Base-by-base conservation (phyloP, 2,113 vertebrate species). In the Chaetorhynchus papuensis region DNA sequence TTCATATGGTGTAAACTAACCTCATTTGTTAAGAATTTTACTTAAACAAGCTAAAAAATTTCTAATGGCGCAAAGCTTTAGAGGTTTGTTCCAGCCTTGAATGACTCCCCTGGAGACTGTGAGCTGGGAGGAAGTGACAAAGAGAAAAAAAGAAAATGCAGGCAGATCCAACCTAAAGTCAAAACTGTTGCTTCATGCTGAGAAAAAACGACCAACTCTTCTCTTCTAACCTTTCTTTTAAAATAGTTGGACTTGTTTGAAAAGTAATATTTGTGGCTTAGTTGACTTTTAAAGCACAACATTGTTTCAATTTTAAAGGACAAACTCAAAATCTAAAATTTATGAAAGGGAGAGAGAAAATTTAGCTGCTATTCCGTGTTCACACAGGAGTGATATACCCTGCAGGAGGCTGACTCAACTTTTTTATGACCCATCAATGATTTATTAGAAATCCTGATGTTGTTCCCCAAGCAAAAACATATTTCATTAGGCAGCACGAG, bases 221-320 rank as follows among this genome's bases (percentile, higher is more conserved):
- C 30, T 80, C 50, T 61, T 72, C 39, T 74, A 86, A 80, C 44
- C 8, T 83, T 84, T 88, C 47, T 87, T 94, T 72, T 64, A 74
- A 60, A 70, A 52, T 41, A 47, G 39, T 37, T 90, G 52, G 77
- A 74, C 33, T 83, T 87, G 35, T 70, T 81, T 88, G 45, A 89
- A 93, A 87, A 89, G 19, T 76, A 96, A 80, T 90, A 84, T 86
- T 86, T 6, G 14, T 56, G 68, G 12, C 37, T 75, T 63, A 18
- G 31, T 87, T 89, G 89, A 81, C 69, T 94, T 88, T 76, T 79
- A 76, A 93, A 72, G 57, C 24, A 53, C 13, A 57, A 72, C 39
- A 92, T 91, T 16, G 85, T 83, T 97, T 96, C 18, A 65, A 65
- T 90, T 94, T 93, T 91, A 92, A 89, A 86, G 74, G 70, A 69